Base-by-base conservation (phyloP, 2,797 vertebrate genomes). In the Pangasius sanitwongsei region DNA sequence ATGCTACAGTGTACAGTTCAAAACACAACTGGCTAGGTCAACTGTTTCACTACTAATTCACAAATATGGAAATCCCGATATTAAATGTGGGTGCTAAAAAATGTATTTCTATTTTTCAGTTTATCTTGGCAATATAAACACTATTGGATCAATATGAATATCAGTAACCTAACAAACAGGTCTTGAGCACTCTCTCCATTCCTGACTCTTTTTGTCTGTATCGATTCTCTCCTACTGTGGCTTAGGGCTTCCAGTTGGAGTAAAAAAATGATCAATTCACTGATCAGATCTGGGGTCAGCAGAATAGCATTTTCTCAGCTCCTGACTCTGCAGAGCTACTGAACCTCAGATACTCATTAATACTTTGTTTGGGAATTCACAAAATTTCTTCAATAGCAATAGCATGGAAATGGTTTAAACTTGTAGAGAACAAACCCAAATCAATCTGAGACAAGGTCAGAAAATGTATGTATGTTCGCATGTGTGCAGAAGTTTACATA, bases 161-260 rank as follows among this genome's bases (percentile, higher is more conserved):
- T 85, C 11, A 69, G 13, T 31, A 85, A 69, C 18, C n/a, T 69
- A 70, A 70, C n/a, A 53, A 23, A 69, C 44, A 69, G 69, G 63
- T 69, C 41, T 87, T 50, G 18, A 67, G 69, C 86, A 70, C 80
- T 70, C 48, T 80, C 12, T 44, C 34, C n/a, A 87, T 55, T 87
- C 70, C 67, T 59, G 59, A 59, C 16, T 61, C 74, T 81, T 55
- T 70, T 31, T 37, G 59, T 31, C 34, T 86, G 20, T 65, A 83
- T n/a, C 41, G 81, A 65, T 65, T 83, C 59, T 20, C 81, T 48
- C 3, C 65, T 53, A 53, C 63, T 67, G 9, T 53, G 44, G 83
- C 44, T 67, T 85, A 85, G 11, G n/a, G 63, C 83, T 85, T 69
- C 28, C 44, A 69, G n/a, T 9, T 69, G 48, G n/a, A 85, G 28